A percentile compares a stretch with the other conserved stretches of the same genome.
These are phyloP conservation scores for Chymomyza costata DNA, from an alignment of 1,140 invertebrate genomes.

Conservation along the genomic window DNA sequence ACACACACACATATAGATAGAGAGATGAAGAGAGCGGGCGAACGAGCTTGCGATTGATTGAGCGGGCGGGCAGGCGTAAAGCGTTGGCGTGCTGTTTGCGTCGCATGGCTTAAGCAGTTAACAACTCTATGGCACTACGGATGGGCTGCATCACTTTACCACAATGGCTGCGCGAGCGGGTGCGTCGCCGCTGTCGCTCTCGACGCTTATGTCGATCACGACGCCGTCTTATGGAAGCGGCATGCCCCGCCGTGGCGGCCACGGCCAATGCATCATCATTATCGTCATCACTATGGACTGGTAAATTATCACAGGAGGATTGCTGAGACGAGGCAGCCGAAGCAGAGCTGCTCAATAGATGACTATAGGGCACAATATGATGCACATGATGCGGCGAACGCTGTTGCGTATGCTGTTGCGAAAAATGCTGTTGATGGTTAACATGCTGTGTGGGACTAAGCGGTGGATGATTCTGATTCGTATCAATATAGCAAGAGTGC, in stretches of 20 bases:
- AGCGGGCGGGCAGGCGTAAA: constrained; percentile 19
- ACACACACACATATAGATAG: no score
- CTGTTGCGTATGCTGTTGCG: constrained; percentile 32
- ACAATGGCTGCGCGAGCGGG: constrained; percentile 38
- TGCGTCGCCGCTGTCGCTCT: constrained; percentile 24
- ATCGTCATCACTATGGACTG: constrained; percentile 44
- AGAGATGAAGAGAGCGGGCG: no score
- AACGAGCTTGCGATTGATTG: no score
- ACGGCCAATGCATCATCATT: constrained; percentile 35
- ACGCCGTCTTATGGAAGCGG: constrained; percentile 27
- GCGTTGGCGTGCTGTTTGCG: constrained; percentile 23
- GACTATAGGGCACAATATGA: constrained; percentile 50
- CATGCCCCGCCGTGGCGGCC: constrained; percentile 22
- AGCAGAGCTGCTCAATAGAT: constrained; percentile 40
- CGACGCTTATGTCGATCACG: constrained; percentile 36
- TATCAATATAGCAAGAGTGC: constrained; percentile 63
- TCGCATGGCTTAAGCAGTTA: constrained; percentile 52
- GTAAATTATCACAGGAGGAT: constrained; percentile 68
- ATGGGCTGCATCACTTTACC: constrained; percentile 47
- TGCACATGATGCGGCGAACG: constrained; percentile 48
- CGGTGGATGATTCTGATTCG: constrained; percentile 26
- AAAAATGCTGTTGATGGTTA: constrained; percentile 17
- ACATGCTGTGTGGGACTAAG: constrained; percentile 39
- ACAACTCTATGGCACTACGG: constrained; percentile 19
- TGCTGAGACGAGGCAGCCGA: constrained; percentile 54